phyloP scores from a whole-genome alignment of 1,140 invertebrate species.

The Zaprionus kolodkinae region DNA sequence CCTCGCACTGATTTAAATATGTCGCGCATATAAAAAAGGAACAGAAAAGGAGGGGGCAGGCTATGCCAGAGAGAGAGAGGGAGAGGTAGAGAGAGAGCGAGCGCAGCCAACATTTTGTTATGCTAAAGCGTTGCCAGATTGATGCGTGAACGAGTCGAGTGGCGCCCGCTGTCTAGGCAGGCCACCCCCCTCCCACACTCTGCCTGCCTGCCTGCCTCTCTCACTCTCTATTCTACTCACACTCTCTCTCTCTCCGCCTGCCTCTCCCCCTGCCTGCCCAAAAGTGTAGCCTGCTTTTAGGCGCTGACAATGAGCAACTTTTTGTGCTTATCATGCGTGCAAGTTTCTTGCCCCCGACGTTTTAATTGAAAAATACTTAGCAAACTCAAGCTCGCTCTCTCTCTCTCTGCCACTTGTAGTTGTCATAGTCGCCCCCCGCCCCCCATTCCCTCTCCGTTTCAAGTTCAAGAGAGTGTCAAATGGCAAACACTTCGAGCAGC shows the following conservation, averaged over 20 bases:
- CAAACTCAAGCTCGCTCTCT: slow-evolving; percentile 46
- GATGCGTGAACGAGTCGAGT: slow-evolving; percentile 62
- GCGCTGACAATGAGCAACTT: slow-evolving; percentile 74
- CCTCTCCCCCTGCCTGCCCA: not conserved
- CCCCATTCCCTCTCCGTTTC: slow-evolving; percentile 4
- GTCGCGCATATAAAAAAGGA: slow-evolving; percentile 50
- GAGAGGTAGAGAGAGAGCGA: not conserved
- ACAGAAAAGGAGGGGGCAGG: not conserved
- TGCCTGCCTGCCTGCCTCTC: not conserved
- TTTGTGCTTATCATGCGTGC: slow-evolving; percentile 78
- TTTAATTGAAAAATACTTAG: slow-evolving; percentile 82
- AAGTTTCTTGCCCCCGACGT: slow-evolving; percentile 60
- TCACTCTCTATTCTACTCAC: too few species aligned
- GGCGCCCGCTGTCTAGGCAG: too few species aligned
- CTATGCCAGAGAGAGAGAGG: slow-evolving; percentile 3
- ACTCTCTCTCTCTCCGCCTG: not conserved
- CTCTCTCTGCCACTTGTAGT: slow-evolving; percentile 8
- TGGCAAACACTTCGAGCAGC: slow-evolving; percentile 48
- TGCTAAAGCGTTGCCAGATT: slow-evolving; percentile 58
- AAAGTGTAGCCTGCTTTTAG: slow-evolving; percentile 58
- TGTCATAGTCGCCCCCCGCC: slow-evolving; percentile 23
- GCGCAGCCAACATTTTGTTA: slow-evolving; percentile 56
- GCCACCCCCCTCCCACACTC: not conserved
- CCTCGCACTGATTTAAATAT: slow-evolving; percentile 70
- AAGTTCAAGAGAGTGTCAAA: slow-evolving; percentile 69